Base-by-base conservation (phyloP, 1,140 invertebrate genomes). In the Procambarus clarkii region DNA sequence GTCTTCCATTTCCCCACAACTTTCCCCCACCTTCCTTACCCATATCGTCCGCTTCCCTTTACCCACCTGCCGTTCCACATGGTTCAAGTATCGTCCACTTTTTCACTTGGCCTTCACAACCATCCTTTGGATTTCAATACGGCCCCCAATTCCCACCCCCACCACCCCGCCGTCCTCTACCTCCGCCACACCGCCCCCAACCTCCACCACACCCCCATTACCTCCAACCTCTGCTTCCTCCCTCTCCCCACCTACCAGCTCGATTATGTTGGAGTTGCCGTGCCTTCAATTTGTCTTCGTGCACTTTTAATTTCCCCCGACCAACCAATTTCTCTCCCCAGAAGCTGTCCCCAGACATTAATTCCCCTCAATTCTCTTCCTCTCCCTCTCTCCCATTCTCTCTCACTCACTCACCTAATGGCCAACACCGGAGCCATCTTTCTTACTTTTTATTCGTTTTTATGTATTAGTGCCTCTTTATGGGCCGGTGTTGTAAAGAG, bases 271-370 rank as follows among this genome's bases (percentile, higher is more conserved):
- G 21, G 24, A 74, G 69, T 74, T 74, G 69, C 24, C 69, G 34
- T 24, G 69, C n/a, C n/a, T 74, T 74, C 24, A 74, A 74, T 74
- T 74, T 74, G 69, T 74, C 69, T 74, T 74, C n/a, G 69, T 74
- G 34, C 24, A 11, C 69, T 74, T 74, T 74, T 74, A 74, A 74
- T 74, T 74, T 34, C 69, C n/a, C 69, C 69, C 64, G 15, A n/a
- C 69, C 69, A 74, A 7, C 69, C 69, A 74, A 74, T 74, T 74
- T 74, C 69, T 74, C 24, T 74, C 69, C n/a, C 69, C 69, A 74
- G 18, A 69, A 69, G 15, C 64, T 69, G 64, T 69, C 64, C 64
- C 64, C 64, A 69, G 64, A 69, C 64, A 69, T 69, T 69, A 69
- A 69, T 69, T 69, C 64, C 64, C 21, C 64, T 34, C 69, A 74